These are phyloP conservation scores for Leistus spinibarbis DNA, from an alignment of 2,888 invertebrate genomes.

Conservation along the genomic window DNA sequence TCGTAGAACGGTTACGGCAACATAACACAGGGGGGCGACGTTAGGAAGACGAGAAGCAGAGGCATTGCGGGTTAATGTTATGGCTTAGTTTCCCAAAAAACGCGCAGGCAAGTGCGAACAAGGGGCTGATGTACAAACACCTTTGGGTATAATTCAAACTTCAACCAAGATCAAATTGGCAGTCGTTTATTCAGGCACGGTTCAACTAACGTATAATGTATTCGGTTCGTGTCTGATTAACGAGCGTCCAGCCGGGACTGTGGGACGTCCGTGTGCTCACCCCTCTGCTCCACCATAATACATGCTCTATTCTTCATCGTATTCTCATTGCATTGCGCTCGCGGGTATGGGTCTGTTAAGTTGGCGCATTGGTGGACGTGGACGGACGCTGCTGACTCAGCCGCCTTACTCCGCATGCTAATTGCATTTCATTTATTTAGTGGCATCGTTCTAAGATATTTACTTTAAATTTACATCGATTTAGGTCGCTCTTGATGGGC, in stretches of 20 bases:
- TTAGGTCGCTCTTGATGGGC: background rate
- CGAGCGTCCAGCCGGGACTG: constrained; percentile 29
- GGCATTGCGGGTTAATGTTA: constrained; percentile 19
- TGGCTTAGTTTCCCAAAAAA: constrained; percentile 32
- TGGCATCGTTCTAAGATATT: constrained; percentile 35
- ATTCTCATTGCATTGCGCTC: background rate
- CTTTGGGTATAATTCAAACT: constrained; percentile 38
- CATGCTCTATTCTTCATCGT: background rate
- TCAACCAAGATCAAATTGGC: constrained; percentile 38
- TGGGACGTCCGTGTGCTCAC: constrained; percentile 1
- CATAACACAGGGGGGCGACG: background rate
- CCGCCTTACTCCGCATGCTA: constrained; percentile 34
- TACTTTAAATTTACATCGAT: constrained; percentile 37
- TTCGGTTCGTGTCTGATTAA: constrained; percentile 39
- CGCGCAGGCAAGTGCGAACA: constrained; percentile 19
- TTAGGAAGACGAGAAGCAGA: background rate
- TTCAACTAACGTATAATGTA: constrained; percentile 37
- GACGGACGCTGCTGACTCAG: background rate
- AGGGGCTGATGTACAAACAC: constrained; percentile 27
- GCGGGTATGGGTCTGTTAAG: background rate
- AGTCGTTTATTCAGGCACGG: constrained; percentile 38
- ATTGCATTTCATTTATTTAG: constrained; percentile 37
- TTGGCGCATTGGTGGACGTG: background rate
- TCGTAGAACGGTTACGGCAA: background rate
- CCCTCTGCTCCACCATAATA: background rate